phyloP scores from a whole-genome alignment of 2,113 vertebrate species.

The Zeus faber region DNA sequence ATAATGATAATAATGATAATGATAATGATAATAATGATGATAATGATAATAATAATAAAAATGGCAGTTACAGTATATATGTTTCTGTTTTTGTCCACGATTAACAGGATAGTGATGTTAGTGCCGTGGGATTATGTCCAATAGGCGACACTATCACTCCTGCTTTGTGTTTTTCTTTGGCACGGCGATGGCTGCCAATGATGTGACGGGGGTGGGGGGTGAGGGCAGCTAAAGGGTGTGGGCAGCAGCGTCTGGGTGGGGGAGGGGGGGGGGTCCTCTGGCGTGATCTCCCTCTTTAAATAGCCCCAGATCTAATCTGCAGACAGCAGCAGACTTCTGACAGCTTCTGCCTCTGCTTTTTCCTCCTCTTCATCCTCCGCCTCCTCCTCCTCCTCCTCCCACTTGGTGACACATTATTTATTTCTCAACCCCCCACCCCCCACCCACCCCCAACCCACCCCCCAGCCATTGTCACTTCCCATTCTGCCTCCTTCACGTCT shows the following conservation, averaged over 20 bases:
- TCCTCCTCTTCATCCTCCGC: too few relatives aligned
- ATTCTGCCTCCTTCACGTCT: slow-evolving; percentile 74
- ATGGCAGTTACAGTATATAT: too few relatives aligned
- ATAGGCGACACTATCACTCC: too few relatives aligned
- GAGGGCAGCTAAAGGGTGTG: slow-evolving; percentile 6
- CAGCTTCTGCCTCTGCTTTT: slow-evolving; percentile 67
- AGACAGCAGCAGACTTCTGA: slow-evolving; percentile 77
- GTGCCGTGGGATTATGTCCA: too few relatives aligned
- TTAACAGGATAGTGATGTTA: too few relatives aligned
- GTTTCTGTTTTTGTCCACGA: too few relatives aligned
- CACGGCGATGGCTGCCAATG: slow-evolving; percentile 51
- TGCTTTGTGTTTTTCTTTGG: slow-evolving; percentile 30
- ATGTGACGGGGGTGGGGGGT: slow-evolving; percentile 29
- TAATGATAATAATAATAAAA: too few relatives aligned
- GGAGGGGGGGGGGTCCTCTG: slow-evolving; percentile 34
- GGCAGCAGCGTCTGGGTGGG: slow-evolving; percentile 35
- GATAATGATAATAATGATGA: too few relatives aligned
- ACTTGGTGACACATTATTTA: slow-evolving; percentile 74
- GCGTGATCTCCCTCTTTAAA: slow-evolving; percentile 65
- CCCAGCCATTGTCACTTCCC: slow-evolving; percentile 77
- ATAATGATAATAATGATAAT: too few relatives aligned
- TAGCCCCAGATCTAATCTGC: slow-evolving; percentile 76
- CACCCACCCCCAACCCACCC: too few relatives aligned
- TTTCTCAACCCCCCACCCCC: slow-evolving; percentile 57
- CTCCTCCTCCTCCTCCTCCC: slow-evolving; percentile 68